A percentile compares a stretch with the other conserved stretches of the same genome.
Conservation (phyloP, 2,888 invertebrate genomes). For the Sesia apiformis region DNA sequence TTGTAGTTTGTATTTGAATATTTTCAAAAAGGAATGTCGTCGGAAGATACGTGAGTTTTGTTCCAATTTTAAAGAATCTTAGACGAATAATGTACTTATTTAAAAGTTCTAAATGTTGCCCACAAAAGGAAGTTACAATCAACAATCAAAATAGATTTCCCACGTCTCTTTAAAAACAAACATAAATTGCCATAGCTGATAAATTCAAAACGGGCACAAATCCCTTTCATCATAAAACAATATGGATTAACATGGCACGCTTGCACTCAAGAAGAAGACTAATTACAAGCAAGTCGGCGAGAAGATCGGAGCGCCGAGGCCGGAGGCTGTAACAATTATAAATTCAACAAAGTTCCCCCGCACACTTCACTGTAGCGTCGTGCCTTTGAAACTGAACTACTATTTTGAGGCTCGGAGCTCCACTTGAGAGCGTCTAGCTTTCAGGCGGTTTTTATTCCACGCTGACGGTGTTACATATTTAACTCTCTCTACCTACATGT, state of each 20-base stretch:
- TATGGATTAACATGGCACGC: conserved; percentile 9
- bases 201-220: neutral
- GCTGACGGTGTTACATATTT: neutral
- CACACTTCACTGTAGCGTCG: conserved; percentile 3
- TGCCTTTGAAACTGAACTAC: conserved; percentile 16
- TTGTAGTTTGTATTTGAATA: too few relatives aligned
- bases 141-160: too few relatives aligned
- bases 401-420: conserved; percentile 14
- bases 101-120: too few relatives aligned
- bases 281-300: conserved; percentile 16
- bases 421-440: conserved; percentile 36
- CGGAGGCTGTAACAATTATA: conserved; percentile 24
- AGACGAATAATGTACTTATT: too few relatives aligned
- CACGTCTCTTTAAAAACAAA: neutral
- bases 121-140: too few relatives aligned
- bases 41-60: too few relatives aligned
- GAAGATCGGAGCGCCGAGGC: conserved; percentile 6
- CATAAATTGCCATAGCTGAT: neutral
- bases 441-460: conserved; percentile 22
- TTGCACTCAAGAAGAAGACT: conserved; percentile 10
- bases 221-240: conserved; percentile 2
- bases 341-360: conserved; percentile 23
- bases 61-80: too few relatives aligned
- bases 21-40: too few relatives aligned
- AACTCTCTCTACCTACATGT: neutral